Percentiles rank a stretch among this genome's conserved stretches.
Evolutionary conservation across 1,140 invertebrate genomes (phyloP).

Genomic region (Lepidurus apus): DNA sequence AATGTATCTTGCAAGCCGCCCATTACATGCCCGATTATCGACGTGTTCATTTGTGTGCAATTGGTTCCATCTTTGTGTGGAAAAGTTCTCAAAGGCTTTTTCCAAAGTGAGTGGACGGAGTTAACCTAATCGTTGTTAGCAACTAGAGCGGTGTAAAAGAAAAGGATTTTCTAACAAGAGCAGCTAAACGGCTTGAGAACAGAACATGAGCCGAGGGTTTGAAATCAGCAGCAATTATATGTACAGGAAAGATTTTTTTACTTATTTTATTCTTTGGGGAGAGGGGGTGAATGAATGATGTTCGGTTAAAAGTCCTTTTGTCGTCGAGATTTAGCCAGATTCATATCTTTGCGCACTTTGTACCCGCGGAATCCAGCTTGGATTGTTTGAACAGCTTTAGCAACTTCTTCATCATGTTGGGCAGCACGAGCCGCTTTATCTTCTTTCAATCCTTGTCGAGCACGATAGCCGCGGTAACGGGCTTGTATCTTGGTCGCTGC

Average conservation of each 20-base stretch:
- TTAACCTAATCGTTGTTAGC: too few relatives aligned
- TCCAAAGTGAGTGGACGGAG: too few relatives aligned
- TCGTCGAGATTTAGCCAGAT: slow-evolving; percentile 27
- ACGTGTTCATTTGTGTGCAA: not conserved
- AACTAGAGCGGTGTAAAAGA: too few relatives aligned
- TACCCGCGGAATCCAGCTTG: slow-evolving; percentile 68
- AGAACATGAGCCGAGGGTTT: too few relatives aligned
- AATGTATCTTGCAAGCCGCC: not conserved
- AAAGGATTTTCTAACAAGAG: too few relatives aligned
- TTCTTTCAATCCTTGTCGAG: slow-evolving; percentile 54
- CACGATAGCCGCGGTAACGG: slow-evolving; percentile 62
- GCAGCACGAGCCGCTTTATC: slow-evolving; percentile 26
- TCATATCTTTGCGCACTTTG: slow-evolving; percentile 57
- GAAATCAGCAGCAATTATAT: too few relatives aligned
- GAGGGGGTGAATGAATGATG: too few relatives aligned
- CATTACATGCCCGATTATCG: not conserved
- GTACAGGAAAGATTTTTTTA: too few relatives aligned
- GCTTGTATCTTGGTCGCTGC: slow-evolving; percentile 71
- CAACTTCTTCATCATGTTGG: not conserved
- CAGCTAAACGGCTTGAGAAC: too few relatives aligned
- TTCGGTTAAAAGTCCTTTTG: not conserved
- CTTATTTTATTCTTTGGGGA: too few relatives aligned
- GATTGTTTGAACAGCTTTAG: slow-evolving; percentile 63
- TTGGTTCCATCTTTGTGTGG: too few relatives aligned
- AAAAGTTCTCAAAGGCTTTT: too few relatives aligned